These are phyloP conservation scores for Helobdella robusta DNA, from an alignment of 2,888 invertebrate species.

Conservation along the genomic window DNA sequence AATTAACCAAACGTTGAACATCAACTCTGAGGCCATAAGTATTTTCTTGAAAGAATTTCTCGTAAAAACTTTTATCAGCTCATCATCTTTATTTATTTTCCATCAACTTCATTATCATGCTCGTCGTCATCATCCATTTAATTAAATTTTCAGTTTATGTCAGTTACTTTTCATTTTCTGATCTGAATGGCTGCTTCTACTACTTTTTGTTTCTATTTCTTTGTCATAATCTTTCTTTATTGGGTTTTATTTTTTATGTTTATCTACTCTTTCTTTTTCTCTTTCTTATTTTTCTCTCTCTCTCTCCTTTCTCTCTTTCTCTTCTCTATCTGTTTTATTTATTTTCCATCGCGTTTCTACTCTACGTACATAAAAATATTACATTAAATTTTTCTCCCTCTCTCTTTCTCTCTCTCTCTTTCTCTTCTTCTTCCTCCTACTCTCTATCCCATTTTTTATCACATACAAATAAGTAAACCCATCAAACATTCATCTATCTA, in stretches of 20 bases:
- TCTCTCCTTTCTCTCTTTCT: not conserved
- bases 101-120: not conserved
- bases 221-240: not conserved
- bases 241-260: not conserved
- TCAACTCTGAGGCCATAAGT: too few species aligned
- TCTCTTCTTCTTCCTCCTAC: not conserved
- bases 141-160: not conserved
- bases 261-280: not conserved
- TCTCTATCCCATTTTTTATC: constrained; percentile 2
- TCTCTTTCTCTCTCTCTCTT: constrained; percentile 3
- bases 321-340: not conserved
- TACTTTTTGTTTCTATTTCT: not conserved
- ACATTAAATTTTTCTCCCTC: not conserved
- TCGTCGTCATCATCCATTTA: not conserved
- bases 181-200: not conserved
- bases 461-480: too few species aligned
- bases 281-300: not conserved
- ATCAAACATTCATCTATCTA: too few species aligned
- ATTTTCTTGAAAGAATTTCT: too few species aligned
- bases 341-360: not conserved
- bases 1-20: too few species aligned
- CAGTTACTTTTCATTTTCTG: not conserved
- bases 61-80: too few species aligned
- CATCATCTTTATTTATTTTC: too few species aligned
- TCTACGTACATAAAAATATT: not conserved